Evolutionary conservation across 2,888 invertebrate genomes (phyloP).

Genomic region (Apodemia duryi): DNA sequence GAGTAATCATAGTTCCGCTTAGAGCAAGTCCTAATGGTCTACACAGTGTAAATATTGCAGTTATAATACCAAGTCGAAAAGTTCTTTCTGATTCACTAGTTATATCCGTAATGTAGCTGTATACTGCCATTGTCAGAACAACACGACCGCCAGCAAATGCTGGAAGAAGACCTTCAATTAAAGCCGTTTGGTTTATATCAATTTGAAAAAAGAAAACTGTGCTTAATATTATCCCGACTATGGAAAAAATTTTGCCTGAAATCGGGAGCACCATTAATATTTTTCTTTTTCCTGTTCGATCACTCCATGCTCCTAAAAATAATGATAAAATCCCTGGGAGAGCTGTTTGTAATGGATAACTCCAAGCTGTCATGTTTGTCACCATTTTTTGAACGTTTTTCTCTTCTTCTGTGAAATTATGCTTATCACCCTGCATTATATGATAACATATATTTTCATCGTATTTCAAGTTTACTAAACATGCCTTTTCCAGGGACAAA

Average conservation of each 20-base stretch:
- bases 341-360: conserved; percentile 77
- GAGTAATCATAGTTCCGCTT: conserved; percentile 74
- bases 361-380: conserved; percentile 80
- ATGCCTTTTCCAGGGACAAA: conserved; percentile 79
- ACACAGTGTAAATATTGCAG: conserved; percentile 72
- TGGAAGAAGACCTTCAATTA: conserved; percentile 78
- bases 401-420: conserved; percentile 61
- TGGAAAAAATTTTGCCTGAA: conserved; percentile 74
- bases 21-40: conserved; percentile 75
- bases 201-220: conserved; percentile 79
- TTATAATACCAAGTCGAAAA: conserved; percentile 80
- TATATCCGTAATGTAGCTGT: conserved; percentile 82
- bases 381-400: conserved; percentile 72
- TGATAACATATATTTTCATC: conserved; percentile 75
- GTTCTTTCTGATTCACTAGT: conserved; percentile 80
- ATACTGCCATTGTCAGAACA: conserved; percentile 80
- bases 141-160: conserved; percentile 81
- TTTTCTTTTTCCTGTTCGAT: conserved; percentile 79
- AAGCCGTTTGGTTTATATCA: conserved; percentile 74
- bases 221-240: conserved; percentile 75
- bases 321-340: conserved; percentile 77
- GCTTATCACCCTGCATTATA: conserved; percentile 65
- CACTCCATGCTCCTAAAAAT: conserved; percentile 82
- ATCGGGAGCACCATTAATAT: conserved; percentile 80
- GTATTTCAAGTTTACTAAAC: conserved; percentile 75